phyloP scores from a whole-genome alignment of 2,113 vertebrate genomes.

The Cranoglanis bouderius region DNA sequence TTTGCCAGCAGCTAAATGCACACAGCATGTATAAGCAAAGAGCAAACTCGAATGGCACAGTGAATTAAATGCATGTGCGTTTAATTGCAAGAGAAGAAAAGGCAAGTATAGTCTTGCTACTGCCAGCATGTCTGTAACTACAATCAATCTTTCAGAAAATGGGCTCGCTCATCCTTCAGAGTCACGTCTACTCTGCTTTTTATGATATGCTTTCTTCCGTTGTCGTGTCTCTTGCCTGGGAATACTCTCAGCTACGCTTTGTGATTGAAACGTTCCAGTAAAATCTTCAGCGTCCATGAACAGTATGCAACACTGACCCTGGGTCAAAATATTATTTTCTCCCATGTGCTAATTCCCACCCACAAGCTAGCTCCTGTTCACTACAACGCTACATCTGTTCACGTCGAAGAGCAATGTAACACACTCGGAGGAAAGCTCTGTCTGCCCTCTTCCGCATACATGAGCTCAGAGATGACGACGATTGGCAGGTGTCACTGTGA shows the following conservation, averaged over 20 bases:
- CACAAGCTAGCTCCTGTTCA: neutral
- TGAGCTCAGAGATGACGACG: neutral
- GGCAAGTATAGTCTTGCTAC: constrained; percentile 47
- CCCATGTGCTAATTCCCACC: neutral
- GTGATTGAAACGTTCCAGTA: neutral
- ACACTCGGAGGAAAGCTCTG: neutral
- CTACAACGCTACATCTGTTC: neutral
- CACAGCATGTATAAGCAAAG: neutral
- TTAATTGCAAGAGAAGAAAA: neutral
- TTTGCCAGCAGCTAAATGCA: constrained; percentile 14
- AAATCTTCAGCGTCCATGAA: neutral
- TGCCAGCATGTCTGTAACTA: constrained; percentile 42
- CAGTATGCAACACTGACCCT: neutral
- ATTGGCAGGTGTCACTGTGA: neutral
- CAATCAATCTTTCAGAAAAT: constrained; percentile 20
- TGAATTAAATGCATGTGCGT: neutral
- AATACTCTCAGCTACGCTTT: neutral
- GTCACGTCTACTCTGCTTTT: neutral
- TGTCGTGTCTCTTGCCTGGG: neutral
- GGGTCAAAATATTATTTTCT: neutral
- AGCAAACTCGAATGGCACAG: neutral
- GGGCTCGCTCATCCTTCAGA: neutral
- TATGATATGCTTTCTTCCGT: too few relatives aligned
- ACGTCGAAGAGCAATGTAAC: neutral
- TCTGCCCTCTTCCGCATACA: neutral